phyloP scores from a whole-genome alignment of 2,113 vertebrate species.

The Tringa solitaria region DNA sequence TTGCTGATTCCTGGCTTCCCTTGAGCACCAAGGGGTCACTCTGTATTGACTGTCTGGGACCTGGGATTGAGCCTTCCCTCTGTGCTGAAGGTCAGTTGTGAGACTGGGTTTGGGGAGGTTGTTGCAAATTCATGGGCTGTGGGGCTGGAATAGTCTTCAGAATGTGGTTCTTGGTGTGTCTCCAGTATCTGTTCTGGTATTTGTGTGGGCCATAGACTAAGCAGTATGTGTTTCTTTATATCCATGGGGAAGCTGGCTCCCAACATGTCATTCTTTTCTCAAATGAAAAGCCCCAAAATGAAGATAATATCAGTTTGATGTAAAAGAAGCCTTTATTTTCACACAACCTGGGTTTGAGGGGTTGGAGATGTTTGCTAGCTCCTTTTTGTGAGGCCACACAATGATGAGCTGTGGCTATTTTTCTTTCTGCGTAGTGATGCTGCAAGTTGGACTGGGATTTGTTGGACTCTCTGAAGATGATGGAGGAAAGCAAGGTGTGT shows the following conservation, averaged over 20 bases:
- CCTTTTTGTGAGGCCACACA: rapidly evolving
- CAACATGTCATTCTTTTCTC: rapidly evolving
- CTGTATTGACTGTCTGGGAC: rapidly evolving
- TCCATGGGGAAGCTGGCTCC: rapidly evolving
- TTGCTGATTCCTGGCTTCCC: rapidly evolving
- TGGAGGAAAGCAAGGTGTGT: background rate
- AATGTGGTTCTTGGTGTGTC: rapidly evolving
- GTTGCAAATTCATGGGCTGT: rapidly evolving
- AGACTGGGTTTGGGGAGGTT: background rate
- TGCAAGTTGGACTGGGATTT: no score
- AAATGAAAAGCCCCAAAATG: rapidly evolving
- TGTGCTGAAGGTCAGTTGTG: background rate
- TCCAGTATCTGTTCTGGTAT: rapidly evolving
- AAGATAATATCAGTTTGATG: background rate
- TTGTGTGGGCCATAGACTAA: background rate
- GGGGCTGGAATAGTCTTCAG: background rate
- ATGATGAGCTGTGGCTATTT: background rate
- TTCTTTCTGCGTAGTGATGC: rapidly evolving
- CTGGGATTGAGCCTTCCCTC: background rate
- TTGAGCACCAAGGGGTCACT: rapidly evolving
- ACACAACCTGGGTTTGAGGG: no score
- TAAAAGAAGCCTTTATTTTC: rapidly evolving
- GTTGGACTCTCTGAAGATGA: background rate
- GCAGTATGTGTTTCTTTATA: background rate
- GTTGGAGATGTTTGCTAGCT: background rate